Evolutionary conservation across 2,888 invertebrate genomes (phyloP), one percentile per base, ranked within the genome.

Genomic region (Campopleginae sp.): DNA sequence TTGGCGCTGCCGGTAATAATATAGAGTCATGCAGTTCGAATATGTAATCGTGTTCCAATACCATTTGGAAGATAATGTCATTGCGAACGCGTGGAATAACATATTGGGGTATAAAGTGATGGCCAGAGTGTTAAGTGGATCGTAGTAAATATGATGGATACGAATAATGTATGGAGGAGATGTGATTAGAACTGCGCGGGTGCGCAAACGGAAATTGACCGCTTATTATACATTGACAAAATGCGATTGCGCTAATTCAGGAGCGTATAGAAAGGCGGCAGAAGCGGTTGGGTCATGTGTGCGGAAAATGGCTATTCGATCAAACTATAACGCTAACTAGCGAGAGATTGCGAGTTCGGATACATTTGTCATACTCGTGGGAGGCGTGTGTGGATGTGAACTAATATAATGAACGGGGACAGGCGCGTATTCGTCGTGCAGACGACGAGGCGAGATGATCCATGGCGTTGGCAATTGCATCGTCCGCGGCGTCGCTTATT

Each of bases 141-240:
- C n/a, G 48, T n/a, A n/a, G 48, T 17, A n/a, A 48, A 48, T 48
- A n/a, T 48, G 48, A 48, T 48, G 48, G 48, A 48, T 48, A 38
- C 38, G 38, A 38, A 38, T 38, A 38, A 38, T 38, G 38, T 38
- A 38, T 38, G 1, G 48, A 6, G n/a, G n/a, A 48, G 48, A n/a
- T 6, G 48, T 48, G 48, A 48, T 48, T n/a, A 48, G n/a, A n/a
- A n/a, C 17, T 48, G n/a, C 48, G n/a, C n/a, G 48, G n/a, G 48
- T 48, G n/a, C 48, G 10, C 5, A 1, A 48, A 48, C 4, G n/a
- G 48, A n/a, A 48, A 48, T 48, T 48, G 48, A n/a, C 48, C 48
- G 48, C 48, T 48, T 48, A n/a, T 48, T 48, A n/a, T 48, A n/a
- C 48, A 48, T 48, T 48, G n/a, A 48, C n/a, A 48, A 48, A 48